Base-by-base conservation (phyloP, 1,140 invertebrate genomes). In the Hormaphis cornu region DNA sequence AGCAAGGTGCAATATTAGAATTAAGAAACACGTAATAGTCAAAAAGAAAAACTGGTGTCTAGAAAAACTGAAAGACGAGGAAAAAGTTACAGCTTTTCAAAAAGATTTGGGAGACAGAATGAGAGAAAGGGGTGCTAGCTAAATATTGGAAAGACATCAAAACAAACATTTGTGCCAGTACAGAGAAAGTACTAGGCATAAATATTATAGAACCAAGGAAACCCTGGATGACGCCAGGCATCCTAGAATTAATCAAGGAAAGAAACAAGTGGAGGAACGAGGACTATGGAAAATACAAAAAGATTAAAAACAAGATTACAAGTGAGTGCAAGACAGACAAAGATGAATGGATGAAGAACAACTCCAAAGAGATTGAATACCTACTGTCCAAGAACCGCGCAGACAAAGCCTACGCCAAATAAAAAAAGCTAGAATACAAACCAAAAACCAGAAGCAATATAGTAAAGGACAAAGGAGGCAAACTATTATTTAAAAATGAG, bases 1-100 rank as follows among this genome's bases (percentile, higher is more conserved):
- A 42, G 69, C 22, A 8, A 58, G n/a, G 30, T 58, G 24, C n/a
- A 70, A 70, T 44, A 70, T 58, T 59, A 70, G 24, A 70, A 10
- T 18, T 35, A 70, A 70, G 53, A 70, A 52, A 52, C 16, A 26
- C 16, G 24, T 35, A 52, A 16, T 53, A 30, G 16, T 14, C 18
- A 70, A 40, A 30, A 54, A 70, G 50, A 53, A 70, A n/a, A 69
- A 30, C 8, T 69, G 44, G 24, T 69, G 63, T 14, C 16, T 56
- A 18, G 35, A 44, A 30, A 70, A 70, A 70, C 18, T 70, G 12
- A 70, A 70, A 58, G 20, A 53, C 26, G 48, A 70, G 33, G 26
- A 12, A 24, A 40, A 20, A 42, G 33, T 18, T n/a, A 40, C 26
- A 59, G 35, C 12, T 26, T 59, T 59, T 22, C 22, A 59, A 40